Evolutionary conservation across 2,797 vertebrate species (phyloP), one percentile per base, ranked within the genome.

Genomic region (Pseudomugil gertrudae): DNA sequence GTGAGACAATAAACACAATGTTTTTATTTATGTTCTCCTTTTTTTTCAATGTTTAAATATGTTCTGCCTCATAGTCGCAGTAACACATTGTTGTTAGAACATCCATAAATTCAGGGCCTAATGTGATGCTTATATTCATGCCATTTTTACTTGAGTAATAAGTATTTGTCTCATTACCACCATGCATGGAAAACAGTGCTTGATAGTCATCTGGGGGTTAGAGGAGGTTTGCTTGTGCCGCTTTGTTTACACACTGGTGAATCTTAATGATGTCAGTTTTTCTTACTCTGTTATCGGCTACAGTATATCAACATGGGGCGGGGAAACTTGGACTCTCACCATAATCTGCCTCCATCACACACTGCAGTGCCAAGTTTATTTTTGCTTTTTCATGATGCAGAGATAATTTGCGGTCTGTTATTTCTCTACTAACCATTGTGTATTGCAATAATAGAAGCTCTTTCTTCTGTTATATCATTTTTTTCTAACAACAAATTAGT

Each of bases 141-240:
- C 80, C 84, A 89, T 89, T 89, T 89, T 89, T 91, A 84, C 84
- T 87, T 85, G 86, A 91, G 86, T 84, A 87, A 90, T 86, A 87
- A 72, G 77, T 87, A 86, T 90, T 88, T 89, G 86, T 90, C 89
- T 91, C 89, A 93, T 93, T 92, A 91, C 86, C 77, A 85, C 71
- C 76, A 66, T 78, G 76, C 84, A 88, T 83, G 79, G 83, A 87
- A 87, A 90, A 92, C 84, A 87, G 78, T 63, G 79, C 82, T 78
- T 85, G 85, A 86, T 84, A 86, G 88, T 88, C 89, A 87, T 89
- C 80, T 80, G 82, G 85, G 86, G 83, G 30, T 87, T 88, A 77
- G 66, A 76, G 65, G 63, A 81, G 71, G 56, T 72, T 84, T 83
- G 79, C 73, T 83, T 77, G 59, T 89, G 81, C 74, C 85, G 88